These are phyloP conservation scores for Montifringilla adamsi DNA, from an alignment of 2,113 vertebrate genomes.

Conservation along the genomic window DNA sequence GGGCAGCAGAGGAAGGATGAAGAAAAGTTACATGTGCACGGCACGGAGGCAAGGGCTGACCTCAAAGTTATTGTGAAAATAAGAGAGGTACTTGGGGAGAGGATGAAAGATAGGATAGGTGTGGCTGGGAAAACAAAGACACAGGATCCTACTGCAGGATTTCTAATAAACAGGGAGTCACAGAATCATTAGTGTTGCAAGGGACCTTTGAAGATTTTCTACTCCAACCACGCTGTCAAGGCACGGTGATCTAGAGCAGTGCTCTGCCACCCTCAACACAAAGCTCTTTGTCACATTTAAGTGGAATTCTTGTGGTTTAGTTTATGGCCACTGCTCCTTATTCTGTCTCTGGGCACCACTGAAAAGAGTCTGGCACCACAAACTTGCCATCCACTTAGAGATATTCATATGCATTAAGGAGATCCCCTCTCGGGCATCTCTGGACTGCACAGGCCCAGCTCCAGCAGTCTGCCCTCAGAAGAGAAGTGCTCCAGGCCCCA, in stretches of 20 bases:
- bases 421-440: background rate
- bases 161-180: background rate
- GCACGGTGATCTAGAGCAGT: background rate
- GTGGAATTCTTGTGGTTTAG: background rate
- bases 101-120: no score
- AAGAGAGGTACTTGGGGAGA: background rate
- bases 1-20: background rate
- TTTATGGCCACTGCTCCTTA: background rate
- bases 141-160: background rate
- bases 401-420: background rate
- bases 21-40: background rate
- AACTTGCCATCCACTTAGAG: background rate
- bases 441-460: background rate
- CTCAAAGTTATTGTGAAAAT: accelerated
- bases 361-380: background rate
- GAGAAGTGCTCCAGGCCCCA: no score
- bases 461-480: background rate
- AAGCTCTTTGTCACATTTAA: accelerated
- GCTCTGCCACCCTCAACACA: background rate
- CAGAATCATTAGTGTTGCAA: background rate
- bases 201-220: background rate
- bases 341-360: background rate
- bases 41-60: accelerated
- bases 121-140: background rate
- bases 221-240: background rate